Evolutionary conservation across 2,888 invertebrate genomes (phyloP).

Genomic region (Morinoia aosen): DNA sequence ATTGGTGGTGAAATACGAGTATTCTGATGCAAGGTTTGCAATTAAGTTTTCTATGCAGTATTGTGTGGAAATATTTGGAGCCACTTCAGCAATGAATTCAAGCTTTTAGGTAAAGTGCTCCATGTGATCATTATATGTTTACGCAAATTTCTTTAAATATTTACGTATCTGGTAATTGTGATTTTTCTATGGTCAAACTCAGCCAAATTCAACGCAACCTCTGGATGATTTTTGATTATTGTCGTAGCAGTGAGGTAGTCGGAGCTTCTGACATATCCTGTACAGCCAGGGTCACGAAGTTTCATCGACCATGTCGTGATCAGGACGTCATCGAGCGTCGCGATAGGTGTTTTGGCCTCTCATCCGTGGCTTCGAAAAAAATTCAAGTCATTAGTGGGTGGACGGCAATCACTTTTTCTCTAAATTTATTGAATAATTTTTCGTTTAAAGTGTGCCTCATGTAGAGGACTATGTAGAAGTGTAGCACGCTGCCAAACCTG

Average conservation of each 20-base stretch:
- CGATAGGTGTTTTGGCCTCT: neutral
- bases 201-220: neutral
- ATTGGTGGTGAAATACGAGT: neutral
- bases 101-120: neutral
- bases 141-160: neutral
- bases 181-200: neutral
- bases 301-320: neutral
- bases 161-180: neutral
- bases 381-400: neutral
- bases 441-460: neutral
- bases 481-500: neutral
- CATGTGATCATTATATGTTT: neutral
- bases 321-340: neutral
- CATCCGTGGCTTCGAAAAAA: neutral
- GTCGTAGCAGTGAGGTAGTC: neutral
- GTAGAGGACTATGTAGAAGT: neutral
- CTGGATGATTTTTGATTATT: neutral
- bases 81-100: neutral
- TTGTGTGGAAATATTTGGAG: neutral
- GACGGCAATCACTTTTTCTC: neutral
- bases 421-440: neutral
- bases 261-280: neutral
- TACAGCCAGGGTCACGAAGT: neutral
- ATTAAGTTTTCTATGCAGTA: neutral
- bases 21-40: neutral